phyloP scores from a whole-genome alignment of 2,797 vertebrate species.

The Lindbergichthys nudifrons region DNA sequence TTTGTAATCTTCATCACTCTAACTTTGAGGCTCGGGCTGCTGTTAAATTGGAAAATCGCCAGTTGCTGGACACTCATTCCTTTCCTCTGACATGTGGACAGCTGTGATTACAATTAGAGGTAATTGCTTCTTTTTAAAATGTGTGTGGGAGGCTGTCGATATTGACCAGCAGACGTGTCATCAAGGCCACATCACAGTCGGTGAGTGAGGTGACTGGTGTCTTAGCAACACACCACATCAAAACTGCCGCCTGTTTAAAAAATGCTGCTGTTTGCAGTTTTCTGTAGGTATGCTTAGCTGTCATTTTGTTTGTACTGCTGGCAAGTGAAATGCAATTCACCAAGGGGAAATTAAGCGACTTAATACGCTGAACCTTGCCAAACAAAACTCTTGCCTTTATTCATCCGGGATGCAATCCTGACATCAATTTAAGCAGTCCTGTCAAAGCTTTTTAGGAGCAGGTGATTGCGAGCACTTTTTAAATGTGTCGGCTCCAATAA shows the following conservation, averaged over 20 bases:
- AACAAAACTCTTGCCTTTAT: constrained; percentile 59
- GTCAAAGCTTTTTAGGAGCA: constrained; percentile 32
- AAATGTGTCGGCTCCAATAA: constrained; percentile 30
- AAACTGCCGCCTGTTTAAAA: constrained; percentile 47
- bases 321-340: constrained; percentile 70
- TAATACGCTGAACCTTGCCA: constrained; percentile 61
- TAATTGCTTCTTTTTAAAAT: constrained; percentile 60
- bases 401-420: constrained; percentile 35
- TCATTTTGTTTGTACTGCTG: constrained; percentile 71
- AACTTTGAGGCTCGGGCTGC: constrained; percentile 45
- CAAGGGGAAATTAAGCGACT: constrained; percentile 61
- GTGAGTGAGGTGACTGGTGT: constrained; percentile 51
- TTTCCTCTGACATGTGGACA: constrained; percentile 42
- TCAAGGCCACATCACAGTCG: constrained; percentile 54
- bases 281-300: constrained; percentile 68
- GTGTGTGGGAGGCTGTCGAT: constrained; percentile 35
- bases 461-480: neutral
- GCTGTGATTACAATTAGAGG: constrained; percentile 66
- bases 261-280: constrained; percentile 67
- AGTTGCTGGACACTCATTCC: neutral
- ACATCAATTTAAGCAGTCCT: constrained; percentile 37
- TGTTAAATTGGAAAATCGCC: constrained; percentile 47
- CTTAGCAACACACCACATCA: constrained; percentile 58
- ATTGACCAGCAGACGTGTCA: constrained; percentile 66
- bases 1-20: constrained; percentile 60